phyloP scores from a whole-genome alignment of 2,113 vertebrate species.

The Melanocharis versteri region DNA sequence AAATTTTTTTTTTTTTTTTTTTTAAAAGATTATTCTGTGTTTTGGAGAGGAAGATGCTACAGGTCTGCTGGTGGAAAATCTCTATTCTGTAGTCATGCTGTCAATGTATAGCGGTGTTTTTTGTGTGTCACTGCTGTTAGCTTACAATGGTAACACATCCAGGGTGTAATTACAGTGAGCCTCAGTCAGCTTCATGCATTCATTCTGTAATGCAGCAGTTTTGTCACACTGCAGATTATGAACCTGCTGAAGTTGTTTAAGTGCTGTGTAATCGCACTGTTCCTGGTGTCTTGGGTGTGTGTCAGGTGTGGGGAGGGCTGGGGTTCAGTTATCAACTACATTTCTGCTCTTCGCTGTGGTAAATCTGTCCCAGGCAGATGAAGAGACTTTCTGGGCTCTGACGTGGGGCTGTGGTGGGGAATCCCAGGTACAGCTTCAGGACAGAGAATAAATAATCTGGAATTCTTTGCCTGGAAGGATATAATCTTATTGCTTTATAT shows the following conservation, averaged over 20 bases:
- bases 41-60: constrained; percentile 1
- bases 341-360: not conserved
- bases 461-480: not conserved
- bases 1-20: not conserved
- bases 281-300: not conserved
- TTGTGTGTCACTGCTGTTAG: not conserved
- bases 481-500: not conserved
- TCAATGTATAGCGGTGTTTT: not conserved
- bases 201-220: not conserved
- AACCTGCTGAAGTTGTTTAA: not conserved
- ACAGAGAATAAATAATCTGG: not conserved
- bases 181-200: not conserved
- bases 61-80: not conserved
- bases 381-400: not conserved
- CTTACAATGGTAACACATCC: not conserved
- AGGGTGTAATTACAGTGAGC: not conserved
- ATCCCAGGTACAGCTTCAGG: not conserved
- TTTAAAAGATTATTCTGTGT: not conserved
- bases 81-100: constrained; percentile 2
- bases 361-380: not conserved
- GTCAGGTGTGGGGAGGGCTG: not conserved
- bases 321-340: not conserved
- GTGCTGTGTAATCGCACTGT: not conserved
- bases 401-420: not conserved
- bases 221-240: not conserved